Percentiles rank a stretch among this genome's conserved stretches.
Evolutionary conservation across 2,797 vertebrate species (phyloP).

Genomic region (Chloroceryle inda): DNA sequence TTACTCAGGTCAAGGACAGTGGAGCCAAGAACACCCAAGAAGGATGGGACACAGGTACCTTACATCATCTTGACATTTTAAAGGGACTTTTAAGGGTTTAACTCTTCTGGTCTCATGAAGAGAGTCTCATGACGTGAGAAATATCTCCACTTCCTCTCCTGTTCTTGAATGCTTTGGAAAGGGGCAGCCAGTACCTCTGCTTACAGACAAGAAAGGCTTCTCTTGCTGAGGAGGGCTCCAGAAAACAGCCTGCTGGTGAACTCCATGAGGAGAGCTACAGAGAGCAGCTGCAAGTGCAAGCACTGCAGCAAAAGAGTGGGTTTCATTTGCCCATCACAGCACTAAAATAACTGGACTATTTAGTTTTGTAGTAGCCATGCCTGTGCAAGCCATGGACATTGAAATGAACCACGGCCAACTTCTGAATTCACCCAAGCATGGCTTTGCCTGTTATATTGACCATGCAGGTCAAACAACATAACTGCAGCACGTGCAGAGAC

Average conservation of each 20-base stretch:
- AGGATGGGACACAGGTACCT: slow-evolving; percentile 64
- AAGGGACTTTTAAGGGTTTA: neutral
- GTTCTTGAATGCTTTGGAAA: neutral
- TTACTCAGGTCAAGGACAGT: slow-evolving; percentile 61
- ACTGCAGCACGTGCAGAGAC: neutral
- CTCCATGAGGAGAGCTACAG: neutral
- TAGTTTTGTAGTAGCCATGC: neutral
- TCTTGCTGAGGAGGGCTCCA: neutral
- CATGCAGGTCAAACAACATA: neutral
- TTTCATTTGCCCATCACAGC: neutral
- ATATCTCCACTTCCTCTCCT: neutral
- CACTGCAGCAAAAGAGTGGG: neutral
- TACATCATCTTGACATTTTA: slow-evolving; percentile 54
- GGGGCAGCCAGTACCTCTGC: neutral
- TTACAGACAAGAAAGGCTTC: neutral
- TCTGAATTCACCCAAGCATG: neutral
- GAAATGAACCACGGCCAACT: neutral
- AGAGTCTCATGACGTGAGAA: neutral
- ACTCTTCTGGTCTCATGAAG: neutral
- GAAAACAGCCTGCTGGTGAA: neutral
- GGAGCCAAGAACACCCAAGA: slow-evolving; percentile 70
- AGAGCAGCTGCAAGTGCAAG: neutral
- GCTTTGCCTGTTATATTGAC: neutral
- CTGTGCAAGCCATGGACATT: accelerated
- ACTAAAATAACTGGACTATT: neutral